A percentile compares a stretch with the other conserved stretches of the same genome.
phyloP scores from a whole-genome alignment of 1,140 invertebrate species.

The Mycetomoellerius zeteki region DNA sequence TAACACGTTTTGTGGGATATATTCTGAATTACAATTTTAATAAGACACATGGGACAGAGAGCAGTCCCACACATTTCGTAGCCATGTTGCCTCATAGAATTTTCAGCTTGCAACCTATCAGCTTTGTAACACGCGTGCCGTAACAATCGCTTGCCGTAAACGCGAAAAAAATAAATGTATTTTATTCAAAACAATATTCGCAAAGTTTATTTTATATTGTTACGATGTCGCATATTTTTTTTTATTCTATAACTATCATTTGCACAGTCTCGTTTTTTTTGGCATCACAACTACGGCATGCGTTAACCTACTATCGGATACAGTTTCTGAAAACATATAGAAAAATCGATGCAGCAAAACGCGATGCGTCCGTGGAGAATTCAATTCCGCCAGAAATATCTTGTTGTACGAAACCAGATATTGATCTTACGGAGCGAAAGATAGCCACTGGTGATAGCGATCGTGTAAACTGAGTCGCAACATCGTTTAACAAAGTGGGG shows the following conservation, averaged over 20 bases:
- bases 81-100: background rate
- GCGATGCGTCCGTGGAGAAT: background rate
- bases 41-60: constrained; percentile 28
- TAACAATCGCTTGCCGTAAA: background rate
- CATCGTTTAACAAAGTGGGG: constrained; percentile 53
- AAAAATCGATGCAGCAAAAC: constrained; percentile 44
- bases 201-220: background rate
- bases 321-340: constrained; percentile 40
- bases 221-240: background rate
- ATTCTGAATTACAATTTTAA: constrained; percentile 30
- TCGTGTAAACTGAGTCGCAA: constrained; percentile 52
- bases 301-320: constrained; percentile 46
- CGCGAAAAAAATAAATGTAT: background rate
- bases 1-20: background rate
- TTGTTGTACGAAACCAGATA: constrained; percentile 41
- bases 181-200: constrained; percentile 32
- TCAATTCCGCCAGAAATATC: constrained; percentile 57
- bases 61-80: background rate
- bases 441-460: constrained; percentile 46
- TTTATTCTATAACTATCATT: background rate
- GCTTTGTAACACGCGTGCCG: background rate
- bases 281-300: background rate
- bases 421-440: constrained; percentile 57
- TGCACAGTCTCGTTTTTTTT: background rate
- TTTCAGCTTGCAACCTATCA: constrained; percentile 1